A percentile compares a stretch with the other conserved stretches of the same genome.
Conservation (phyloP, 2,797 vertebrate genomes). For the Molossus alvarezi region DNA sequence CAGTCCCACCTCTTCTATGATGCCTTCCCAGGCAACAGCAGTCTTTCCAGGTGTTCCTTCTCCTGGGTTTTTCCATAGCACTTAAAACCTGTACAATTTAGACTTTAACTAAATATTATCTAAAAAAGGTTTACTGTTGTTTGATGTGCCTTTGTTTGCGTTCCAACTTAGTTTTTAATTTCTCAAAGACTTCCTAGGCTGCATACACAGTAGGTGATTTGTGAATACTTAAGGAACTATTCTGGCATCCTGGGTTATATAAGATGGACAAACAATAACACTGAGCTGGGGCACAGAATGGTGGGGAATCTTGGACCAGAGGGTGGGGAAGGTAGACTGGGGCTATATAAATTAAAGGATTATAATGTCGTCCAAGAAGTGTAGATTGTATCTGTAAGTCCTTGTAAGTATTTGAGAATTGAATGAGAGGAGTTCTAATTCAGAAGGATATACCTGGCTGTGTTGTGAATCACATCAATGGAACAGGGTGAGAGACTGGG, state of each 20-base stretch:
- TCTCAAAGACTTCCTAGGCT: slow-evolving; percentile 12
- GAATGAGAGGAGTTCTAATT: neutral
- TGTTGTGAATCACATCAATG: neutral
- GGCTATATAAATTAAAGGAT: neutral
- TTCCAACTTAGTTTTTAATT: slow-evolving; percentile 21
- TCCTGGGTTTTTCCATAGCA: neutral
- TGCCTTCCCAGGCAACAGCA: neutral
- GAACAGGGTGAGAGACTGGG: neutral
- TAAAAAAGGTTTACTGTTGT: neutral
- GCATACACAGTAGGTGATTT: neutral
- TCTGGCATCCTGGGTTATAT: neutral
- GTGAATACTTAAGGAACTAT: slow-evolving; percentile 14
- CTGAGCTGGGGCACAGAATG: neutral
- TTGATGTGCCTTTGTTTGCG: neutral
- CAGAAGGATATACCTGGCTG: neutral
- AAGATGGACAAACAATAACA: neutral
- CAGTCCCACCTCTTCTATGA: neutral
- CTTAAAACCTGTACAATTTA: neutral
- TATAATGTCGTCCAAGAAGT: neutral
- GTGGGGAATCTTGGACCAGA: neutral
- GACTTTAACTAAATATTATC: neutral
- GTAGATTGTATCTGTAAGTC: neutral
- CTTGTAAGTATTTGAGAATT: neutral
- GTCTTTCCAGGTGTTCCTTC: neutral
- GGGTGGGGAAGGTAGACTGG: neutral